These are phyloP conservation scores for Trichomalopsis sarcophagae DNA, from an alignment of 1,140 invertebrate genomes.

Conservation along the genomic window DNA sequence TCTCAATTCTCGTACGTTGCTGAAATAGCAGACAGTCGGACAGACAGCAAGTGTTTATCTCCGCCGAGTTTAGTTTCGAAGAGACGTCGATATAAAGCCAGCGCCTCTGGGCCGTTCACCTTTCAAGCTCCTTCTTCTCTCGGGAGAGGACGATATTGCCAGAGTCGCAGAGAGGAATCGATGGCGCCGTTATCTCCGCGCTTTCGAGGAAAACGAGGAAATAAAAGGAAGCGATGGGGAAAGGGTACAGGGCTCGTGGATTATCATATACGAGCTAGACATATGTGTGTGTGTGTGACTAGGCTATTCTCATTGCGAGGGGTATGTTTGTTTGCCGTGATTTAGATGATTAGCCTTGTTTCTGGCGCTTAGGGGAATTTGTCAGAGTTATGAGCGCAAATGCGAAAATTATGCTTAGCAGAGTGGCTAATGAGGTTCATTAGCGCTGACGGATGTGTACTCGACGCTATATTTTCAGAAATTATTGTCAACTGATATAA, in stretches of 20 bases:
- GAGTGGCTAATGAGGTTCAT: too few species aligned
- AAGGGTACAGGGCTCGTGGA: background rate
- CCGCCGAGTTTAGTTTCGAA: background rate
- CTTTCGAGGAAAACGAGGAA: background rate
- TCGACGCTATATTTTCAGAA: background rate
- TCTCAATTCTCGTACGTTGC: background rate
- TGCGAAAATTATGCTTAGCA: background rate
- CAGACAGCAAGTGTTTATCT: conserved; percentile 3
- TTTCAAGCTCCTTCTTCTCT: background rate
- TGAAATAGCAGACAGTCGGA: background rate
- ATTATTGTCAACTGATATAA: background rate
- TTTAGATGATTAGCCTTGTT: background rate
- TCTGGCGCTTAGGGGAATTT: background rate
- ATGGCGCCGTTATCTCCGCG: background rate
- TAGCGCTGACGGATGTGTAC: background rate
- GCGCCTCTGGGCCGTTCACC: conserved; percentile 18
- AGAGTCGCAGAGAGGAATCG: background rate
- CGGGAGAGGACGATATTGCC: conserved; percentile 8
- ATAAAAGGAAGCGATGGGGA: background rate
- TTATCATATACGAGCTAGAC: background rate
- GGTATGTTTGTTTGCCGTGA: background rate
- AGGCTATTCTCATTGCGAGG: background rate
- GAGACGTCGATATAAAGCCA: conserved; percentile 38
- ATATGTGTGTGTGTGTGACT: background rate
- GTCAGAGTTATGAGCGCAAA: background rate